phyloP scores from a whole-genome alignment of 2,888 invertebrate species.

The Chymomyza caudatula region DNA sequence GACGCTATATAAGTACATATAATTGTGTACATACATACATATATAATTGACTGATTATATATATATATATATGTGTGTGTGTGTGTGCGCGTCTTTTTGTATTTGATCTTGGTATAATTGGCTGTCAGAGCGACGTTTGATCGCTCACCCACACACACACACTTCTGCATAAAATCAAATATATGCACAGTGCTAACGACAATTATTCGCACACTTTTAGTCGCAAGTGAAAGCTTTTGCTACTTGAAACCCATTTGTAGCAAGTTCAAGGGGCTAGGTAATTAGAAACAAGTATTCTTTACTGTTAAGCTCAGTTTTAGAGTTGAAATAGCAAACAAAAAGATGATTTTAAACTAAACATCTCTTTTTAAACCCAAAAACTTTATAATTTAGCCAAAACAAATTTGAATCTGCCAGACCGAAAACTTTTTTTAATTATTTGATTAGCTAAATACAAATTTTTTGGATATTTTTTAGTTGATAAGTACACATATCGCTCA shows the following conservation, averaged over 20 bases:
- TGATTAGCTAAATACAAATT: too few species aligned
- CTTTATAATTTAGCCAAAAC: too few species aligned
- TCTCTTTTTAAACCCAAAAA: too few species aligned
- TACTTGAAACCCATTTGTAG: background rate
- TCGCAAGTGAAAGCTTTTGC: background rate
- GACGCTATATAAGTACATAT: constrained; percentile 18
- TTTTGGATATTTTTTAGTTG: too few species aligned
- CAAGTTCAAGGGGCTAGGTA: background rate
- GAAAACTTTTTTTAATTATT: too few species aligned
- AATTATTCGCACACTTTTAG: background rate
- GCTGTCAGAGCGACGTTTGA: constrained; percentile 60
- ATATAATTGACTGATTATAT: constrained; percentile 2
- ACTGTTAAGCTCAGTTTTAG: too few species aligned
- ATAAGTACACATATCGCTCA: too few species aligned
- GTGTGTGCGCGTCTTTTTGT: constrained; percentile 23
- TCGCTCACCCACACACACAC: constrained; percentile 34
- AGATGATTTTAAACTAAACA: too few species aligned
- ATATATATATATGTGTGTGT: constrained; percentile 4
- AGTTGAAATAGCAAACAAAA: too few species aligned
- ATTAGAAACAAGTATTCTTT: too few species aligned
- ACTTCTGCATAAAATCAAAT: background rate
- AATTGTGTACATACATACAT: constrained; percentile 13
- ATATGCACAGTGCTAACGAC: background rate
- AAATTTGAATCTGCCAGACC: too few species aligned
- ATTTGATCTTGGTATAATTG: constrained; percentile 65